Percentiles rank a stretch among this genome's conserved stretches.
These are phyloP conservation scores for Himantopus leucocephalus DNA, from an alignment of 2,113 vertebrate species.

Conservation along the genomic window DNA sequence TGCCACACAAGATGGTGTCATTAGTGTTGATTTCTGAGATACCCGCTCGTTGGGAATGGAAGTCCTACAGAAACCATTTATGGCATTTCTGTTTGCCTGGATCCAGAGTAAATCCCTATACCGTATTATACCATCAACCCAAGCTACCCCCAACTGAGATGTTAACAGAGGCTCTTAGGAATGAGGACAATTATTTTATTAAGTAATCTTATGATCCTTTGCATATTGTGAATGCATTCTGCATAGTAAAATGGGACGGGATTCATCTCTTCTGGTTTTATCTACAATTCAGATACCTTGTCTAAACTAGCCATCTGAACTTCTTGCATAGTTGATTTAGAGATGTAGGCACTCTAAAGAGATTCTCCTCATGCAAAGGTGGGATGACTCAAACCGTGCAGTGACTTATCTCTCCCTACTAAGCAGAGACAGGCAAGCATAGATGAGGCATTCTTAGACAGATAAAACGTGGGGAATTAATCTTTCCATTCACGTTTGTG, in stretches of 20 bases:
- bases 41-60: not conserved
- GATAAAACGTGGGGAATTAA: not conserved
- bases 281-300: not conserved
- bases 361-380: not conserved
- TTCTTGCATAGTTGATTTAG: not conserved
- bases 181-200: not conserved
- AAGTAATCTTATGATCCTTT: not conserved
- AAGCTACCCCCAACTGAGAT: accelerated
- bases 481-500: not conserved
- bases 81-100: not conserved
- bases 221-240: not conserved
- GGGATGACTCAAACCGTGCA: not conserved
- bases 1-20: not conserved
- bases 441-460: not conserved
- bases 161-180: not conserved
- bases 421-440: not conserved
- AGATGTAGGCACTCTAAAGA: not conserved
- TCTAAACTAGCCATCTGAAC: not conserved
- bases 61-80: not conserved
- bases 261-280: not conserved
- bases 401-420: not conserved
- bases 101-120: not conserved
- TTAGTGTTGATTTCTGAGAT: not conserved
- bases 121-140: not conserved
- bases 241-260: not conserved